Percentiles rank a stretch among this genome's conserved stretches.
phyloP scores from a whole-genome alignment of 2,797 vertebrate species.

The Artibeus jamaicensis region DNA sequence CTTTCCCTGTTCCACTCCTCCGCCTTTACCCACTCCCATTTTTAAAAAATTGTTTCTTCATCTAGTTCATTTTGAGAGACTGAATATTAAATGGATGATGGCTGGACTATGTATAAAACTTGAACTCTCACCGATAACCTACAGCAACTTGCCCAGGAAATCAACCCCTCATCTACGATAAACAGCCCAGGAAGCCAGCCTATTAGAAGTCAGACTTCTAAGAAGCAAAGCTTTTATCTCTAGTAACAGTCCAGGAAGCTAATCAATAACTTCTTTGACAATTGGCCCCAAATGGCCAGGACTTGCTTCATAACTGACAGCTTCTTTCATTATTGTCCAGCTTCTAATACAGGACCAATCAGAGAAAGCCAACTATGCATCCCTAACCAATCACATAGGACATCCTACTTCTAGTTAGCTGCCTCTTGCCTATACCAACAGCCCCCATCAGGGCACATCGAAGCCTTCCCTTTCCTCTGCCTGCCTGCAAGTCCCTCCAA shows the following conservation, averaged over 20 bases:
- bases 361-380: background rate
- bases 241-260: background rate
- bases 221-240: background rate
- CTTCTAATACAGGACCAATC: background rate
- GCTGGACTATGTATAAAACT: background rate
- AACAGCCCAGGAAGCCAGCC: background rate
- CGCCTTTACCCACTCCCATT: background rate
- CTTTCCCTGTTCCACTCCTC: background rate
- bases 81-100: background rate
- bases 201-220: background rate
- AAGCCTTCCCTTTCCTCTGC: background rate
- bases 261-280: background rate
- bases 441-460: background rate
- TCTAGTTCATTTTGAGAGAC: background rate
- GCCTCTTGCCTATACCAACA: too few relatives aligned
- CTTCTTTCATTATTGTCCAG: background rate
- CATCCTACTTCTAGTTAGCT: background rate
- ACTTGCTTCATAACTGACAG: background rate
- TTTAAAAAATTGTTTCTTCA: background rate
- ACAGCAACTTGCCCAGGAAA: background rate
- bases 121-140: background rate
- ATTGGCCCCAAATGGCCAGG: background rate
- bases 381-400: background rate
- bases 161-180: background rate
- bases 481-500: background rate